Evolutionary conservation across 1,140 invertebrate species (phyloP), one percentile per base, ranked within the genome.

Genomic region (Listronotus oregonensis): DNA sequence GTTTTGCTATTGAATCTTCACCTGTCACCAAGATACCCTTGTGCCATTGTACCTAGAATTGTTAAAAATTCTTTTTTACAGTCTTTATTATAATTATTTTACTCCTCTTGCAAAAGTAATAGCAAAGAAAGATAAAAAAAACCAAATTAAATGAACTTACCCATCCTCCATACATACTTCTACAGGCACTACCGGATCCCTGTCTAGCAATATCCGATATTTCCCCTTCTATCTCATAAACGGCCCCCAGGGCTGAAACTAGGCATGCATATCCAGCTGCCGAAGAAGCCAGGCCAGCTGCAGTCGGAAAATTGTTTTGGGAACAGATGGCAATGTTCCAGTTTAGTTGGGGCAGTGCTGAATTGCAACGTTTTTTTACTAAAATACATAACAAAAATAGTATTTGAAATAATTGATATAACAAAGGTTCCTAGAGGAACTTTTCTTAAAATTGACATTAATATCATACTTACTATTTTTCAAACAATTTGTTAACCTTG

Each of bases 271-370:
- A 99, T 18, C 97, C 98, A 59, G 97, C 95, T 60, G 98, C 97
- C 66, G 96, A 98, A 4, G 96, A 98, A 6, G 98, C 97, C 27
- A 99, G 1, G 14, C 98, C 98, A 67, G 97, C 96, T 18, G 96
- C 96, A 15, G 97, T 99, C 15, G 98, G 97, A 79, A 99, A 99
- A 83, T 99, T 99, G 80, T 99, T 99, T 73, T 89, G 87, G 0
- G 97, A 99, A 78, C 89, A 93, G 69, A 98, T 91, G 69, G 90
- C 90, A 21, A 98, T 73, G 74, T 94, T 89, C 88, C 89, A 93
- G 7, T 82, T 73, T 8, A 83, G 69, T 78, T 83, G 64, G 71
- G 71, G 66, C 15, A 68, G 51, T 18, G 46, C 39, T 17, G 34
- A 54, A 42, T 69, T 66, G 71, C 66, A 71, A 49, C 73, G 55